Percentiles rank a stretch among this genome's conserved stretches.
Evolutionary conservation across 2,797 vertebrate species (phyloP).

Genomic region (Rhinichthys osculus): DNA sequence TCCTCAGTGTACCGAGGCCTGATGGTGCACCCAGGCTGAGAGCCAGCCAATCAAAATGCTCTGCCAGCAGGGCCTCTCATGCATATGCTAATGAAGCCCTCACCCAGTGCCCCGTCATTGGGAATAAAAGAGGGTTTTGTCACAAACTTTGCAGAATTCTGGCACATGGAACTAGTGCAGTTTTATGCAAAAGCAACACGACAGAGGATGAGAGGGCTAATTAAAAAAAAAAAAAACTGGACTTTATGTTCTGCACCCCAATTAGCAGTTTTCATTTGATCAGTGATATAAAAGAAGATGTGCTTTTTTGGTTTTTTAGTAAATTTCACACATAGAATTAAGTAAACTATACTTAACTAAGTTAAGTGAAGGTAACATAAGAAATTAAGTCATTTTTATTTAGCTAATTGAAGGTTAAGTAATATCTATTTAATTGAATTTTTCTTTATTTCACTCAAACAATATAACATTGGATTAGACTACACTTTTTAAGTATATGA

Average conservation of each 20-base stretch:
- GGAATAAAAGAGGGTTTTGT: slow-evolving; percentile 57
- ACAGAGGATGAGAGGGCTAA: slow-evolving; percentile 11
- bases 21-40: slow-evolving; percentile 48
- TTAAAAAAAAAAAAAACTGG: neutral
- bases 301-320: neutral
- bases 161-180: slow-evolving; percentile 25
- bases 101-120: slow-evolving; percentile 59
- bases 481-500: too few relatives aligned
- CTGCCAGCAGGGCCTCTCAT: slow-evolving; percentile 65
- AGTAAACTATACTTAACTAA: too few relatives aligned
- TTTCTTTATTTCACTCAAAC: too few relatives aligned
- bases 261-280: neutral
- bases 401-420: too few relatives aligned
- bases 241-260: neutral
- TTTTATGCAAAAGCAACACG: slow-evolving; percentile 34
- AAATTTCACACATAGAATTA: too few relatives aligned
- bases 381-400: too few relatives aligned
- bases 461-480: too few relatives aligned
- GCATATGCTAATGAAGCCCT: slow-evolving; percentile 76
- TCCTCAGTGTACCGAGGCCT: slow-evolving; percentile 64
- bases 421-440: too few relatives aligned
- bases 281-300: neutral
- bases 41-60: slow-evolving; percentile 63
- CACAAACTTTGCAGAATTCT: slow-evolving; percentile 51
- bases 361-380: too few relatives aligned